These are phyloP conservation scores for Pterostichus madidus DNA, from an alignment of 2,888 invertebrate genomes.

Conservation along the genomic window DNA sequence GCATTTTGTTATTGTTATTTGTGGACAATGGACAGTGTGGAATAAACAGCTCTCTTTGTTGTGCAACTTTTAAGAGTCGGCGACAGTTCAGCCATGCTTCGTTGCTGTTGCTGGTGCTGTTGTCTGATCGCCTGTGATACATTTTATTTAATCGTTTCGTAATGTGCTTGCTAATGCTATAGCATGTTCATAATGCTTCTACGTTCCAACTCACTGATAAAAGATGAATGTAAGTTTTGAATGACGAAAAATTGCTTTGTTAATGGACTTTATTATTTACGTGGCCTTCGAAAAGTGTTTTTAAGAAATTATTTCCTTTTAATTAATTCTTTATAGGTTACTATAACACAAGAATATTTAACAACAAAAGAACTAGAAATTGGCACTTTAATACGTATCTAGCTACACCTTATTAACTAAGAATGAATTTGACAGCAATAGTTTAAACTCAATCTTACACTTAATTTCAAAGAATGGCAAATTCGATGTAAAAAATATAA, in stretches of 20 bases:
- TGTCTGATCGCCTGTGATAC: conserved; percentile 47
- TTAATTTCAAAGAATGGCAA: too few species aligned
- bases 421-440: too few species aligned
- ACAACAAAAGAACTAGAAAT: too few species aligned
- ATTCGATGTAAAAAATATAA: too few species aligned
- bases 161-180: conserved; percentile 41
- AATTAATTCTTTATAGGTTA: conserved; percentile 37
- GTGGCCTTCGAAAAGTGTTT: conserved; percentile 38
- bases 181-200: conserved; percentile 30
- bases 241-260: conserved; percentile 39
- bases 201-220: conserved; percentile 4
- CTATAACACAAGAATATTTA: conserved; percentile 8
- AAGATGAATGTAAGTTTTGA: conserved; percentile 36
- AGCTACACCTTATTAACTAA: too few species aligned
- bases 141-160: conserved; percentile 57
- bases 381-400: too few species aligned
- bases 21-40: conserved; percentile 44
- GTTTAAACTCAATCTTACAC: too few species aligned
- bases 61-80: conserved; percentile 45
- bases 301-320: conserved; percentile 31
- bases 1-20: conserved; percentile 58
- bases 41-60: conserved; percentile 57
- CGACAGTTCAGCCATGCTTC: conserved; percentile 25
- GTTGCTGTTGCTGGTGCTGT: background rate
- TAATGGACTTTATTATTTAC: conserved; percentile 40